These are phyloP conservation scores for human DNA, from an alignment of 2,113 vertebrate species.

Conservation along the genomic window DNA sequence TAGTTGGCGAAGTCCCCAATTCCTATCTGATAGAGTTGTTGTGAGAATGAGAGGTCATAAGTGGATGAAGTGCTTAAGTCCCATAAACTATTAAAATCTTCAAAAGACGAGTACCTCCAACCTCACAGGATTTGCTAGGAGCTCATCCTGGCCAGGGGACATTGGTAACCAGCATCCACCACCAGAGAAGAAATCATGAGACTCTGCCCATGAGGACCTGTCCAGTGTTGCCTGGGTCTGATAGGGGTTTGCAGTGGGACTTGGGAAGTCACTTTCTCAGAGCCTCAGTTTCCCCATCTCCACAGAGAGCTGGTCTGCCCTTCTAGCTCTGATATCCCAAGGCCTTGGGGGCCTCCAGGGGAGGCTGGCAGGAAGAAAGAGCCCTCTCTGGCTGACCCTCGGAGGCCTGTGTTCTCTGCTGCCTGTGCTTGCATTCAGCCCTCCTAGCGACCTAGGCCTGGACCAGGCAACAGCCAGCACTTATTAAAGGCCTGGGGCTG, in stretches of 20 bases:
- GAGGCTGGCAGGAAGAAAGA: not conserved
- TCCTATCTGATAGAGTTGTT: not conserved
- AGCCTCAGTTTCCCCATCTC: conserved; percentile 45
- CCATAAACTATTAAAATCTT: not conserved
- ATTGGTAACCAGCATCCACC: not conserved
- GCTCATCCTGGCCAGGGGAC: not conserved
- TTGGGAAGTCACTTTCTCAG: not conserved
- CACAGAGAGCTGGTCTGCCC: not conserved
- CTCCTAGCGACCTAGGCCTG: not conserved
- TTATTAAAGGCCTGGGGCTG: conserved; percentile 67
- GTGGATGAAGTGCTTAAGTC: not conserved
- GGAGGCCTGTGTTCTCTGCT: not conserved
- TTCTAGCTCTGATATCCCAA: not conserved
- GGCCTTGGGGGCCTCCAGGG: not conserved
- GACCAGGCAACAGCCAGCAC: conserved; percentile 66
- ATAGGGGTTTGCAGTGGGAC: not conserved
- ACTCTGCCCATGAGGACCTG: not conserved
- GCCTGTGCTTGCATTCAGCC: not conserved
- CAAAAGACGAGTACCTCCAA: not conserved
- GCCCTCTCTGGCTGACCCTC: not conserved
- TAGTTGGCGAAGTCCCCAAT: not conserved
- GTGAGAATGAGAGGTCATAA: not conserved
- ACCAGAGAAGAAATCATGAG: not conserved
- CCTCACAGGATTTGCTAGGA: not conserved
- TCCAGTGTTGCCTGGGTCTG: not conserved